Evolutionary conservation across 1,140 invertebrate species (phyloP).

Genomic region (Stegodyphus dumicola): DNA sequence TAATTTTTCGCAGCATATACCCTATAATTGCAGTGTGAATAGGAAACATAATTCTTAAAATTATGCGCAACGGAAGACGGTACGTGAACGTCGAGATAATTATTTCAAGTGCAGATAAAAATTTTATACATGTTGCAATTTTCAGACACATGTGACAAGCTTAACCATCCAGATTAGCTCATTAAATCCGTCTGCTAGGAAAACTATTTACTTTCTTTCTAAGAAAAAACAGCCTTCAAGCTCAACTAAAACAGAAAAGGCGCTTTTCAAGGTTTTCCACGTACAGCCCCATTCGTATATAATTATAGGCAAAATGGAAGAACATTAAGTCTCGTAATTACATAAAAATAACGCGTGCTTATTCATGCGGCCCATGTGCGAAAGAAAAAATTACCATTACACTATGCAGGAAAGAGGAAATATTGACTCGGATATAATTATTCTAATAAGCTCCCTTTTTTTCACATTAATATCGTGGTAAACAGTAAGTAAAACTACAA

Average conservation of each 20-base stretch:
- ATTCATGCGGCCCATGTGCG: constrained; percentile 36
- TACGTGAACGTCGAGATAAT: no score
- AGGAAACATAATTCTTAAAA: no score
- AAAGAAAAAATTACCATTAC: constrained; percentile 1
- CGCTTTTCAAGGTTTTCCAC: constrained; percentile 38
- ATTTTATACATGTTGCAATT: no score
- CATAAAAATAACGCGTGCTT: constrained; percentile 45
- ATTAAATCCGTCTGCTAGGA: constrained; percentile 25
- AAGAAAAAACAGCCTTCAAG: neutral
- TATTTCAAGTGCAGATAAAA: no score
- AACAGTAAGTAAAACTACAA: constrained; percentile 17
- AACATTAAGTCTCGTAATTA: constrained; percentile 47
- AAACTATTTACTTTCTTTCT: constrained; percentile 15
- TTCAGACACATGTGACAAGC: no score
- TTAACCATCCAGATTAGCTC: neutral
- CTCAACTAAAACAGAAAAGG: neutral
- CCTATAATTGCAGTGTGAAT: no score
- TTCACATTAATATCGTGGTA: constrained; percentile 21
- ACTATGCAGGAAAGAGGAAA: constrained; percentile 51
- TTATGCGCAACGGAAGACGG: no score
- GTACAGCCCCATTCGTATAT: constrained; percentile 21
- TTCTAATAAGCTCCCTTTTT: constrained; percentile 42
- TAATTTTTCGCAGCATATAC: no score
- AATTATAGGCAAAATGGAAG: constrained; percentile 31
- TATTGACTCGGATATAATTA: constrained; percentile 40